A percentile compares a stretch with the other conserved stretches of the same genome.
Conservation (phyloP, 1,140 invertebrate genomes). For the Microplitis demolitor region DNA sequence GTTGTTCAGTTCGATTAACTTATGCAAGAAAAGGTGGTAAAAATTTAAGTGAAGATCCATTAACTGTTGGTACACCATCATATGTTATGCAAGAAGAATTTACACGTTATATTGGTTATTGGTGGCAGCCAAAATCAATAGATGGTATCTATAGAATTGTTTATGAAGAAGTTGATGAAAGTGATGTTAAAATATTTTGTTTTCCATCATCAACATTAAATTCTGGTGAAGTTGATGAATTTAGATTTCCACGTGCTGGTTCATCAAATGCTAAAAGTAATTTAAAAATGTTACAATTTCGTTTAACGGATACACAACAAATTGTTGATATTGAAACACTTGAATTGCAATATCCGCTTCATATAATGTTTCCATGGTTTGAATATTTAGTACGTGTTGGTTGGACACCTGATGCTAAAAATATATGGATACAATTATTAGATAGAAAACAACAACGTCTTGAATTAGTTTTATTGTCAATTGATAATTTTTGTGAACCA, state of each 20-base stretch:
- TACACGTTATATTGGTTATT: conserved; percentile 89
- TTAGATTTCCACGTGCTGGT: conserved; percentile 90
- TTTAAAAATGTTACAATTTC: conserved; percentile 88
- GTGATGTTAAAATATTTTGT: conserved; percentile 88
- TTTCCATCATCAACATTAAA: conserved; percentile 81
- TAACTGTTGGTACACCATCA: conserved; percentile 90
- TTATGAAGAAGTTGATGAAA: conserved; percentile 96
- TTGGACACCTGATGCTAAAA: conserved; percentile 89
- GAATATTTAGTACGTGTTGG: conserved; percentile 93
- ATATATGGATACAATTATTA: conserved; percentile 88
- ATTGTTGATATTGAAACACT: conserved; percentile 70
- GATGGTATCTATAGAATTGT: conserved; percentile 85
- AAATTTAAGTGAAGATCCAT: conserved; percentile 79
- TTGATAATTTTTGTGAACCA: conserved; percentile 75
- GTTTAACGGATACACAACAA: conserved; percentile 69
- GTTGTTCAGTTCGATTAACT: conserved; percentile 76
- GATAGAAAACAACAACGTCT: conserved; percentile 84
- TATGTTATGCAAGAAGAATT: conserved; percentile 99
- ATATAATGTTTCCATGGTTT: conserved; percentile 84
- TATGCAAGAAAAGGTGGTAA: conserved; percentile 78
- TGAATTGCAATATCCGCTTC: conserved; percentile 75
- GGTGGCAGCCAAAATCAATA: conserved; percentile 89
- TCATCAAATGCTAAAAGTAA: conserved; percentile 87
- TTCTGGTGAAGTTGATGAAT: conserved; percentile 84
- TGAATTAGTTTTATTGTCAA: conserved; percentile 74